Conservation (phyloP, 2,888 invertebrate genomes). For the Trypoxylon attenuatum region DNA sequence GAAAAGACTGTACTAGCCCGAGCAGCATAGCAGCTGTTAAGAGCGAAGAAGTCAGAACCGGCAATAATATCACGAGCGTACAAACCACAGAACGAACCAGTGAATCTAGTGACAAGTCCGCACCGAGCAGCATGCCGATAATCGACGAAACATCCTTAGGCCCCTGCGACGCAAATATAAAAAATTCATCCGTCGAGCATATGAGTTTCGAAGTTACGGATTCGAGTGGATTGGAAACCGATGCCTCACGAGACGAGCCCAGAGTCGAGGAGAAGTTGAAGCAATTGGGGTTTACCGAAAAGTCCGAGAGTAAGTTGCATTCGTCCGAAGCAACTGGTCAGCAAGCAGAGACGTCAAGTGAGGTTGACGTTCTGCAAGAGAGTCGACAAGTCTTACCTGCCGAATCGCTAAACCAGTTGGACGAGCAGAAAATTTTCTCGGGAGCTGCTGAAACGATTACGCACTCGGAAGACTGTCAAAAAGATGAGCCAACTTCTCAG, state of each 20-base stretch:
- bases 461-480: constrained; percentile 32
- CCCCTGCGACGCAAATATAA: constrained; percentile 51
- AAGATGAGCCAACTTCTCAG: constrained; percentile 56
- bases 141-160: constrained; percentile 50
- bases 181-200: constrained; percentile 44
- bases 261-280: constrained; percentile 28
- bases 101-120: too few relatives aligned
- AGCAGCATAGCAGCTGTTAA: not conserved
- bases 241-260: constrained; percentile 31
- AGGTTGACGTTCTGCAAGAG: constrained; percentile 17
- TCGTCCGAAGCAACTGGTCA: constrained; percentile 29
- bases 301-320: constrained; percentile 5
- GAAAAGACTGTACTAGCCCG: constrained; percentile 16
- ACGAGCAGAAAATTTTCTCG: constrained; percentile 42
- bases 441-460: constrained; percentile 28
- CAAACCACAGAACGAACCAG: constrained; percentile 33
- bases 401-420: constrained; percentile 31
- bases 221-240: constrained; percentile 34
- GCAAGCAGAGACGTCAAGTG: constrained; percentile 44
- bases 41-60: constrained; percentile 11
- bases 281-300: constrained; percentile 22
- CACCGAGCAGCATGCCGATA: constrained; percentile 40
- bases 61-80: constrained; percentile 17
- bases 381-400: constrained; percentile 22
- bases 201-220: constrained; percentile 50